These are phyloP conservation scores for Oryctes rhinoceros DNA, from an alignment of 1,140 invertebrate species.

Conservation along the genomic window DNA sequence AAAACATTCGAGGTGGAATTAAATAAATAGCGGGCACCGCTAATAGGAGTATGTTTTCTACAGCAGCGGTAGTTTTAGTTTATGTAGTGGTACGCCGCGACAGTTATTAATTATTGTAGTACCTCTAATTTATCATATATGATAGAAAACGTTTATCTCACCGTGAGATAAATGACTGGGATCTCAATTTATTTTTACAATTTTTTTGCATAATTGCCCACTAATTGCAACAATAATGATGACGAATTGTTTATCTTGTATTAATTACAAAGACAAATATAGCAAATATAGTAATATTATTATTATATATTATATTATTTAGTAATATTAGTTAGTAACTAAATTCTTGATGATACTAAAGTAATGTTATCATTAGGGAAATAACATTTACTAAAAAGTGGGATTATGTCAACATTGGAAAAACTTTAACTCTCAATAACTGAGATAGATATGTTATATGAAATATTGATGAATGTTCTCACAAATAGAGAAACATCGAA, in stretches of 20 bases:
- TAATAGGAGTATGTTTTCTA: neutral
- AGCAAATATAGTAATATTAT: too few relatives aligned
- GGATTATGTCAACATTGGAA: too few relatives aligned
- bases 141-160: neutral
- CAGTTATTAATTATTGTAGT: neutral
- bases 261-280: neutral
- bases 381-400: too few relatives aligned
- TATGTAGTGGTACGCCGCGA: neutral
- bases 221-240: neutral
- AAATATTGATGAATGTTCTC: too few relatives aligned
- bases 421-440: too few relatives aligned
- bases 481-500: too few relatives aligned
- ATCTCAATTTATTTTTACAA: neutral
- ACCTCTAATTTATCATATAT: neutral
- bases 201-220: neutral
- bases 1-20: neutral
- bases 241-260: neutral
- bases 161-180: neutral
- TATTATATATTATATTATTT: too few relatives aligned
- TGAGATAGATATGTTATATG: too few relatives aligned
- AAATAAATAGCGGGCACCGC: neutral
- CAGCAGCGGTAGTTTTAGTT: neutral
- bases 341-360: too few relatives aligned
- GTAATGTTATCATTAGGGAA: too few relatives aligned
- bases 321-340: too few relatives aligned